Evolutionary conservation across 2,797 vertebrate genomes (phyloP).

Genomic region (Sphenopsis melanotis): DNA sequence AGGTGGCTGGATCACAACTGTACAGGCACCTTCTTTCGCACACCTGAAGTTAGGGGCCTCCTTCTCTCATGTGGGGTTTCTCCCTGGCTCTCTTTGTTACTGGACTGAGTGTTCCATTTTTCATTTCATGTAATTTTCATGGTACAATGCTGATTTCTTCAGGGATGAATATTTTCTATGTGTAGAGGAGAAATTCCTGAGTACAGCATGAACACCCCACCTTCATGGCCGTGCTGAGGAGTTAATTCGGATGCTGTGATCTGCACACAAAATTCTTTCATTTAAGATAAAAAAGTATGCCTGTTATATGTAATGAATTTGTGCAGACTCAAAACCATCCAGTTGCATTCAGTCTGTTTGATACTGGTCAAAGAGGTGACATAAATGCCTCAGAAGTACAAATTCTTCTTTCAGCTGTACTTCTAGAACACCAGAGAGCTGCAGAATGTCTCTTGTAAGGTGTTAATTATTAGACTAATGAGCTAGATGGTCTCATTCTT

Average conservation of each 20-base stretch:
- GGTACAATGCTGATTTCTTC: neutral
- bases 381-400: neutral
- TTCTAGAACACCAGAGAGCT: neutral
- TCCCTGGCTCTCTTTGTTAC: neutral
- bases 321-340: neutral
- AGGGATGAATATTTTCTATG: neutral
- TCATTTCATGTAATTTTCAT: neutral
- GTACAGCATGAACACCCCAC: neutral
- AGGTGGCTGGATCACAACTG: neutral
- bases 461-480: neutral
- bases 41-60: neutral
- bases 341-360: neutral
- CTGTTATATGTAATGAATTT: neutral
- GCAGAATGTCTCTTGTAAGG: neutral
- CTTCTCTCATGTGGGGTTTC: neutral
- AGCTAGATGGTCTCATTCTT: neutral
- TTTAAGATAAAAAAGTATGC: neutral
- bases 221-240: neutral
- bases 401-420: neutral
- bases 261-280: neutral
- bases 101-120: fast-evolving
- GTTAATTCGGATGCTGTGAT: neutral
- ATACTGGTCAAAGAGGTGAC: neutral
- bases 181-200: neutral
- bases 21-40: neutral